Base-by-base conservation (phyloP, 2,797 vertebrate genomes). In the Lepilemur septentrionalis region DNA sequence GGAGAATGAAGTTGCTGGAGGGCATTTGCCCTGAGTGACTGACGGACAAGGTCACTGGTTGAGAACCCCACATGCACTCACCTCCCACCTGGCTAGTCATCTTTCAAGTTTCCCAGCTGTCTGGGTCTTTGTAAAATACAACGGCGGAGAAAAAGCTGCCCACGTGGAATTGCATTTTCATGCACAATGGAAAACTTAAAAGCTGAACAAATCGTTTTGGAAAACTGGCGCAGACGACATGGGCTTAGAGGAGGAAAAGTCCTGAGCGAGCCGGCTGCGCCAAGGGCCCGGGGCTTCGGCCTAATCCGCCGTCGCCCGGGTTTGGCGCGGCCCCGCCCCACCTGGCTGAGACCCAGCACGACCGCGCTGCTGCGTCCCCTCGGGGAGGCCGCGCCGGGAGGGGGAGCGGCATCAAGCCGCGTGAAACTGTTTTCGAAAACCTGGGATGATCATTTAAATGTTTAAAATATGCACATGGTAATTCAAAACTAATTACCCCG, bases 401-500 rank as follows among this genome's bases (percentile, higher is more conserved):
- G 76, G 85, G 92, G 83, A 65, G 83, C 82, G 59, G 79, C 89
- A 25, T 32, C 85, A 75, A 87, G 92, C 97, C 57, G 80, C 67
- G 67, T 30, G 46, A 89, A 98, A 91, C 83, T 63, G 94, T 89
- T 97, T 93, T 95, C 75, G 59, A 91, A 98, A 97, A 89, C 98
- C 97, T 94, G 28, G 96, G 95, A 91, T 57, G 96, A 96, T 93
- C 90, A 67, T 97, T 97, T 96, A 93, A 97, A 96, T 94, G 96
- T 97, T 98, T 98, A 96, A 97, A 91, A 97, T 82, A 96, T 17
- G 95, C 97, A 98, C 97, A 97, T 97, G 98, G 95, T 98, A 98
- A 98, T 98, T 98, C 98, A 94, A 97, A 98, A 97, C 98, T 98
- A 98, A 98, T 98, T 98, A 98, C 83, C 81, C n/a, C 2, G 20